These are phyloP conservation scores for Hydrochoerus hydrochaeris DNA, from an alignment of 2,113 vertebrate genomes.

Conservation along the genomic window DNA sequence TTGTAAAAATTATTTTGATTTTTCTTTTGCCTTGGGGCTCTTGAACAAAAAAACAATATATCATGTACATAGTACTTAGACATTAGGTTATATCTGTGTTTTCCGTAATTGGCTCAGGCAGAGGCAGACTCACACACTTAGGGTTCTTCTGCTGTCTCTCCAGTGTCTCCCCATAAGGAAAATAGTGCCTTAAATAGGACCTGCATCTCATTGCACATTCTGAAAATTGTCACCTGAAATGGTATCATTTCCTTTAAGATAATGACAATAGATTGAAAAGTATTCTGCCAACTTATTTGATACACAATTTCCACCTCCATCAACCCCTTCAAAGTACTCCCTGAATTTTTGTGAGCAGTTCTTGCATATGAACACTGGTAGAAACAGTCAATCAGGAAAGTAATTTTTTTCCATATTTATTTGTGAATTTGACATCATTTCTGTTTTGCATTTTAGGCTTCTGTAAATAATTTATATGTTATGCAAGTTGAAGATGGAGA, in stretches of 20 bases:
- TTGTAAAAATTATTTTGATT: conserved; percentile 81
- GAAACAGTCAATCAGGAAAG: conserved; percentile 56
- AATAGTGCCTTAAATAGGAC: conserved; percentile 61
- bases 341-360: conserved; percentile 56
- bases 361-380: conserved; percentile 69
- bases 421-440: conserved; percentile 36
- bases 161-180: conserved; percentile 60
- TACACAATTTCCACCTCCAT: conserved; percentile 60
- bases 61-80: conserved; percentile 56
- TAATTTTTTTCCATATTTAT: conserved; percentile 59
- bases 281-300: conserved; percentile 71
- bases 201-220: conserved; percentile 52
- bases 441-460: conserved; percentile 50
- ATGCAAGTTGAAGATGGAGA: conserved; percentile 10
- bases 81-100: conserved; percentile 73
- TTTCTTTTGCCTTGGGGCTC: conserved; percentile 76
- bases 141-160: conserved; percentile 4
- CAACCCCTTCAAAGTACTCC: conserved; percentile 59
- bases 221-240: conserved; percentile 69
- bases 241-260: conserved; percentile 59
- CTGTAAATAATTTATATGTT: conserved; percentile 24
- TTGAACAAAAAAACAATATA: conserved; percentile 79
- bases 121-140: conserved; percentile 44
- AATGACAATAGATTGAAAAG: conserved; percentile 74
- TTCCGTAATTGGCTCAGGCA: conserved; percentile 73